phyloP scores from a whole-genome alignment of 64 coral and sea anemone genomes.

The Dendrophyllia cribrosa region DNA sequence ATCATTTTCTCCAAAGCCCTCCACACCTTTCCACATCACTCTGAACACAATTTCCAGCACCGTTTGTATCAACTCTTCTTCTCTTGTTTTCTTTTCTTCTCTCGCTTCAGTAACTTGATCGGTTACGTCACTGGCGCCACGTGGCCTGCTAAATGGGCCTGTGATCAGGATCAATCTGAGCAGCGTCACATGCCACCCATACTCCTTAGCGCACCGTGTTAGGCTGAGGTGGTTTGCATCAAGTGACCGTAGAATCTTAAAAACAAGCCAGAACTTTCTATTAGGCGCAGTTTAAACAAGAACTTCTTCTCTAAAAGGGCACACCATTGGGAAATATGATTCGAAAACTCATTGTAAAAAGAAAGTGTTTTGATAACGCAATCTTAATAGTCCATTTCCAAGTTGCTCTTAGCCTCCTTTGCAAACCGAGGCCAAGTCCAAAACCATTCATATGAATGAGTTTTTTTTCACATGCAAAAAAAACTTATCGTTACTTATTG shows the following conservation, averaged over 20 bases:
- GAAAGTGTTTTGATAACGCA: too few relatives aligned
- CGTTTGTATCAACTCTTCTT: conserved; percentile 79
- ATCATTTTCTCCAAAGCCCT: conserved; percentile 78
- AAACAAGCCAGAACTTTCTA: neutral
- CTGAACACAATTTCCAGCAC: conserved; percentile 90
- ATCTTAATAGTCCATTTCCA: too few relatives aligned
- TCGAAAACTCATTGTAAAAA: too few relatives aligned
- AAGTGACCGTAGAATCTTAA: conserved; percentile 89
- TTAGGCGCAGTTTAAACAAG: neutral
- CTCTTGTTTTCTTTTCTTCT: conserved; percentile 33
- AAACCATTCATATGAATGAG: too few relatives aligned
- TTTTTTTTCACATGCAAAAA: too few relatives aligned
- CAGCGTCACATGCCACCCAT: conserved; percentile 82
- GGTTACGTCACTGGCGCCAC: neutral
- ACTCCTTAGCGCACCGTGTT: conserved; percentile 65
- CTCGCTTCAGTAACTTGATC: neutral
- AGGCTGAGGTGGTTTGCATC: conserved; percentile 68
- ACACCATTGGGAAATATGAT: too few relatives aligned
- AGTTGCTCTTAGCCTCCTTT: too few relatives aligned
- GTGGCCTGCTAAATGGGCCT: conserved; percentile 45
- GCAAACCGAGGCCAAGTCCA: too few relatives aligned
- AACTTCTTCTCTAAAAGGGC: neutral
- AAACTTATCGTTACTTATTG: too few relatives aligned
- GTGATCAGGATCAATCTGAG: conserved; percentile 63
- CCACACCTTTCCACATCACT: conserved; percentile 93